A percentile compares a stretch with the other conserved stretches of the same genome.
phyloP scores from a whole-genome alignment of 2,888 invertebrate genomes.

The Morpho achilles region DNA sequence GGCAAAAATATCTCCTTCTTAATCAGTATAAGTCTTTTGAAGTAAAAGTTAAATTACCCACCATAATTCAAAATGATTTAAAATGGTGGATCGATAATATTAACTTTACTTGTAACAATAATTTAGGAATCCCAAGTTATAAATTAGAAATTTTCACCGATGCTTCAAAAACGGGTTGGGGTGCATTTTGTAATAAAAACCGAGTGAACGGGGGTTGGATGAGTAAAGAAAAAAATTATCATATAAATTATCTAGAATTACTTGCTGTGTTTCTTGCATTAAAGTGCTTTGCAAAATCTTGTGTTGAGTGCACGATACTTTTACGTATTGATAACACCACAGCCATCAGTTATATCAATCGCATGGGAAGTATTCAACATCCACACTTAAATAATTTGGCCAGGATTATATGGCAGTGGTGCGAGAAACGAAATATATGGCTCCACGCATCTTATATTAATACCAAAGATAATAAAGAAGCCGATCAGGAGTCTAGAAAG shows the following conservation, averaged over 20 bases:
- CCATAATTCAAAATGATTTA: slow-evolving; percentile 8
- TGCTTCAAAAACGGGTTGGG: slow-evolving; percentile 24
- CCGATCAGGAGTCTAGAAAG: slow-evolving; percentile 28
- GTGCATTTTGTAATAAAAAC: slow-evolving; percentile 15
- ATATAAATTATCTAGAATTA: not conserved
- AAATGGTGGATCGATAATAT: slow-evolving; percentile 15
- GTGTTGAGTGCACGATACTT: slow-evolving; percentile 1
- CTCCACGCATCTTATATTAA: slow-evolving; percentile 29
- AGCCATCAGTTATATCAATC: slow-evolving; percentile 22
- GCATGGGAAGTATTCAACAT: slow-evolving; percentile 24
- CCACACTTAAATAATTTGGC: slow-evolving; percentile 24
- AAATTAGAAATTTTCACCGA: slow-evolving; percentile 21
- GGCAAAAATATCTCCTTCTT: slow-evolving; percentile 18
- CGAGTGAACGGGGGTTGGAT: slow-evolving; percentile 21
- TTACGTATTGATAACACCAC: slow-evolving; percentile 28
- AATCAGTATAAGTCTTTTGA: slow-evolving; percentile 3
- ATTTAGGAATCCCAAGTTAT: not conserved
- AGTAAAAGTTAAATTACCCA: slow-evolving; percentile 8
- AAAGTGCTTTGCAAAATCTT: not conserved
- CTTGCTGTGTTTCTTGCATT: not conserved
- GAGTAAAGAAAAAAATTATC: slow-evolving; percentile 7
- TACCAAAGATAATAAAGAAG: slow-evolving; percentile 24
- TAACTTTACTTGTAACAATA: not conserved
- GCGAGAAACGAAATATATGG: slow-evolving; percentile 12
- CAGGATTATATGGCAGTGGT: slow-evolving; percentile 20